Evolutionary conservation across 1,140 invertebrate genomes (phyloP).

Genomic region (Panonychus citri): DNA sequence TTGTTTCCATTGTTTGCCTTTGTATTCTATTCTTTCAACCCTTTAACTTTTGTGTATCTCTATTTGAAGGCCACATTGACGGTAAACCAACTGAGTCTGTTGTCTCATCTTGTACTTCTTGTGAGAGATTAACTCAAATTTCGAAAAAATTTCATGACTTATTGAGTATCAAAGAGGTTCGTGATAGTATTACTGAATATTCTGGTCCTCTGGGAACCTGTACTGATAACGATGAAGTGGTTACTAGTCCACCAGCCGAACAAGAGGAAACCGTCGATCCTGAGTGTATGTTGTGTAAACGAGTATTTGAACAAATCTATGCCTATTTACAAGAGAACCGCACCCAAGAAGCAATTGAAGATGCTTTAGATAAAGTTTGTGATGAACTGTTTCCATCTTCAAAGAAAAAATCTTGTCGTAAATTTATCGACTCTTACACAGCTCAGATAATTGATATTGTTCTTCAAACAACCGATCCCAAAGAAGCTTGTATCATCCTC

Average conservation of each 20-base stretch:
- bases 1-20: no score
- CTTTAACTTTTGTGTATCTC: no score
- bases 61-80: no score
- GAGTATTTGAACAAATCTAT: constrained; percentile 6
- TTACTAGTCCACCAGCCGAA: no score
- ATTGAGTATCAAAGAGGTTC: no score
- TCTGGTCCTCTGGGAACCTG: no score
- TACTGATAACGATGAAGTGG: no score
- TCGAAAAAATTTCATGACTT: no score
- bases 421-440: constrained; percentile 8
- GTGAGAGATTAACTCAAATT: neutral
- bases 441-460: constrained; percentile 5
- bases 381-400: constrained; percentile 2
- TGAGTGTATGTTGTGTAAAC: constrained; percentile 12
- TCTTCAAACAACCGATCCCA: neutral
- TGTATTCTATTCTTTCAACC: no score
- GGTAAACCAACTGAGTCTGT: neutral
- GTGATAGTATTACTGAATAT: no score
- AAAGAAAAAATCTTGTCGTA: constrained; percentile 4
- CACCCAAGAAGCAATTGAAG: constrained; percentile 9
- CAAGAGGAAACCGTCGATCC: no score
- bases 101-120: neutral
- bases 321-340: constrained; percentile 9
- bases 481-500: neutral
- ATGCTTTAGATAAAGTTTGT: constrained; percentile 11